Conservation (phyloP, 1,140 invertebrate genomes). For the Stegodyphus mimosarum region DNA sequence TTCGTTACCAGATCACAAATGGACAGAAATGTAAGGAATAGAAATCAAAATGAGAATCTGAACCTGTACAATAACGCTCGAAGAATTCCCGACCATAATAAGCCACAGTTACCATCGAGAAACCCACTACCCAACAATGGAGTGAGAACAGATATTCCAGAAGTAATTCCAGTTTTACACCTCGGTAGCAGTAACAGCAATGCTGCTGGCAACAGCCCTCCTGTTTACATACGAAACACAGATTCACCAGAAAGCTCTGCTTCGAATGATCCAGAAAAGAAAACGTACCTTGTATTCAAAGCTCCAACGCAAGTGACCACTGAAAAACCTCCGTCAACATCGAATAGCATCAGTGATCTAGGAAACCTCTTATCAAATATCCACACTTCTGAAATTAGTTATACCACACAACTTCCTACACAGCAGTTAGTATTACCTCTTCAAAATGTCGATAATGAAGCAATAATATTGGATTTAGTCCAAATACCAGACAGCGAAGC, state of each 20-base stretch:
- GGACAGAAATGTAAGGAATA: background rate
- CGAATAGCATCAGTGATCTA: background rate
- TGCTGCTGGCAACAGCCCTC: background rate
- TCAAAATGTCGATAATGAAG: background rate
- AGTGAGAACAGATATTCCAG: background rate
- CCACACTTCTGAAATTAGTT: background rate
- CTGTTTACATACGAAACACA: background rate
- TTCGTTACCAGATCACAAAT: background rate
- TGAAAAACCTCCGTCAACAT: constrained; percentile 6
- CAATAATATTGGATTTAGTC: background rate
- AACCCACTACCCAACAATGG: background rate
- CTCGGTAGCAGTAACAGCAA: background rate
- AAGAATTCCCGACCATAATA: background rate
- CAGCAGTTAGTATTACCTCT: background rate
- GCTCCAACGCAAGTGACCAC: constrained; percentile 10
- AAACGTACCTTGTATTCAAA: constrained; percentile 3
- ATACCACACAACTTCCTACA: background rate
- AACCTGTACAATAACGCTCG: background rate
- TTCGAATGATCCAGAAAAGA: background rate
- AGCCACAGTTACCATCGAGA: background rate
- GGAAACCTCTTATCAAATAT: background rate
- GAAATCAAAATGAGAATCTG: background rate
- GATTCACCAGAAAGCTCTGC: background rate
- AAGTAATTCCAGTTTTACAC: background rate
- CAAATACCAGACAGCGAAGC: background rate